A percentile compares a stretch with the other conserved stretches of the same genome.
Conservation (phyloP, 1,140 invertebrate species). For the Drosophila nigromelanica region DNA sequence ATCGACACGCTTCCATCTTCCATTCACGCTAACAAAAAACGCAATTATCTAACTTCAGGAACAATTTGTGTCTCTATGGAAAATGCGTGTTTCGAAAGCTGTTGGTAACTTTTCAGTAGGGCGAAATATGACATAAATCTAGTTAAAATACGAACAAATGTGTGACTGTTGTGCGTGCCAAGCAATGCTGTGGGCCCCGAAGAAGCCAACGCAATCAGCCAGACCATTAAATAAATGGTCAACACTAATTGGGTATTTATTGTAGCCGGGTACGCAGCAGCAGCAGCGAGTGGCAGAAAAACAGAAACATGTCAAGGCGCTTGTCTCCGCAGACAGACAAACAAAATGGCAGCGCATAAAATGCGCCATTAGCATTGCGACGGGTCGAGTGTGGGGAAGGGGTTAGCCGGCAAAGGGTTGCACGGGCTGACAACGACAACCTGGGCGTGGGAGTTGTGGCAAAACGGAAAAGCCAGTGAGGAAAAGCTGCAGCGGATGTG, state of each 20-base stretch:
- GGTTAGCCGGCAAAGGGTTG: slow-evolving; percentile 16
- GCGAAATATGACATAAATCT: slow-evolving; percentile 15
- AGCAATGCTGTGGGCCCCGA: not conserved
- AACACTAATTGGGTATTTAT: slow-evolving; percentile 78
- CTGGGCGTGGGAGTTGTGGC: not conserved
- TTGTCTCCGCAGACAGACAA: slow-evolving; percentile 58
- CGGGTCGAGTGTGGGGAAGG: not conserved
- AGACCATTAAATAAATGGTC: slow-evolving; percentile 69
- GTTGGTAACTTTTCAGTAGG: slow-evolving; percentile 1
- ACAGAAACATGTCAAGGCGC: slow-evolving; percentile 61
- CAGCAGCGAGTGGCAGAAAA: slow-evolving; percentile 25
- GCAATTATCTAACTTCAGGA: not conserved
- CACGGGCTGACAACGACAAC: not conserved
- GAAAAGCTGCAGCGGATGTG: slow-evolving; percentile 79
- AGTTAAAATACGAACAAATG: slow-evolving; percentile 23
- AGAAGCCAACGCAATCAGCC: slow-evolving; percentile 56
- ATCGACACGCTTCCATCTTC: not conserved
- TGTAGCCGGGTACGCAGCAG: slow-evolving; percentile 16
- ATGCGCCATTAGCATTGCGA: slow-evolving; percentile 70
- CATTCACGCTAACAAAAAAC: not conserved
- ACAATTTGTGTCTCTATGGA: not conserved
- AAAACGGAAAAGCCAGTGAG: slow-evolving; percentile 38
- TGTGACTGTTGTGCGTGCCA: not conserved
- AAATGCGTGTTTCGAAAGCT: not conserved
- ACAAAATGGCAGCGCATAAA: slow-evolving; percentile 70